phyloP scores from a whole-genome alignment of 1,140 invertebrate genomes.

The Metopolophium dirhodum region DNA sequence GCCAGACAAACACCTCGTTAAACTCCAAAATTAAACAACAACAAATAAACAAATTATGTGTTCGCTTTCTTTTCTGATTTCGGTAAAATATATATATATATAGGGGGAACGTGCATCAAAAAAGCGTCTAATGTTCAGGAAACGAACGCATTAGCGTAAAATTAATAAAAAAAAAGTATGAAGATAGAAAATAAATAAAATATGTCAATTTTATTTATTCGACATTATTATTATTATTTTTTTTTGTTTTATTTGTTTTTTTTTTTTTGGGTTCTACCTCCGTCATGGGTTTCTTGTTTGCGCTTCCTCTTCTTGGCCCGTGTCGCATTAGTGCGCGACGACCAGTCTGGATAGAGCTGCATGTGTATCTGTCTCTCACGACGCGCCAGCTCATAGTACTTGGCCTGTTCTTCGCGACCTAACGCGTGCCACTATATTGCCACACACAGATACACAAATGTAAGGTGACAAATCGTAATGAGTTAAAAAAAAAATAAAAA shows the following conservation, averaged over 20 bases:
- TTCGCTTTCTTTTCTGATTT: constrained; percentile 41
- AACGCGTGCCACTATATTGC: constrained; percentile 97
- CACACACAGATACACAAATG: constrained; percentile 87
- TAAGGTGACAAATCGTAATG: constrained; percentile 47
- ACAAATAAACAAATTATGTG: constrained; percentile 52
- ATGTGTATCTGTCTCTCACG: constrained; percentile 98
- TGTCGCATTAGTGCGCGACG: constrained; percentile 95
- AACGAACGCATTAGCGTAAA: constrained; percentile 58
- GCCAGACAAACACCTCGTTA: constrained; percentile 59
- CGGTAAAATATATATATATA: constrained; percentile 27
- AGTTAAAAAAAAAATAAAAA: constrained; percentile 30
- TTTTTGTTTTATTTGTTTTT: constrained; percentile 45
- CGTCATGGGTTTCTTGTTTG: constrained; percentile 97
- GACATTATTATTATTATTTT: constrained; percentile 34
- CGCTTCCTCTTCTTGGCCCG: constrained; percentile 99
- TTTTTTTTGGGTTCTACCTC: constrained; percentile 71
- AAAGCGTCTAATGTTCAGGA: constrained; percentile 54
- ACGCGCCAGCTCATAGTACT: constrained; percentile 99
- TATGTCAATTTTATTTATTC: constrained; percentile 13
- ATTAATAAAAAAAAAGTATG: constrained; percentile 47
- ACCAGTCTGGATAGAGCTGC: constrained; percentile 99
- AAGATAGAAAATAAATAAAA: constrained; percentile 52
- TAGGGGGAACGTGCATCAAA: constrained; percentile 51
- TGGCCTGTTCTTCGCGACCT: constrained; percentile 97
- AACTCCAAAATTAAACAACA: constrained; percentile 58